phyloP scores from a whole-genome alignment of 2,797 vertebrate genomes.

The Distichodus sexfasciatus region DNA sequence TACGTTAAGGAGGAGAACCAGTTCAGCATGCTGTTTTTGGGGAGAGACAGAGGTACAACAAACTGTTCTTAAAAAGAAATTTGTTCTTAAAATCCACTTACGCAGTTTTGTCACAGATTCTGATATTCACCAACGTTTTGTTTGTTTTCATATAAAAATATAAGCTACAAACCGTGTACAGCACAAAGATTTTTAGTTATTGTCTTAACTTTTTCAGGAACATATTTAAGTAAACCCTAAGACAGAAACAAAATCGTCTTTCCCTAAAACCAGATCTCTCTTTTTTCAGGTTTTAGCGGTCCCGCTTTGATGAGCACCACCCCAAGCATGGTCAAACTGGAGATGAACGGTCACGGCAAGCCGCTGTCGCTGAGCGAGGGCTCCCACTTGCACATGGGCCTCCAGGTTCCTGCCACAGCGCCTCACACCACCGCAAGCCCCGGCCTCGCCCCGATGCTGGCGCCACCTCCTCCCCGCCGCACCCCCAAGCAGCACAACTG shows the following conservation, averaged over 20 bases:
- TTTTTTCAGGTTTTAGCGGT: constrained; percentile 86
- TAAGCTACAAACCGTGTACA: too few relatives aligned
- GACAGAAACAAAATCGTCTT: too few relatives aligned
- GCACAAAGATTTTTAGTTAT: too few relatives aligned
- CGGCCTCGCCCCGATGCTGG: constrained; percentile 92
- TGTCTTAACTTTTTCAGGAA: too few relatives aligned
- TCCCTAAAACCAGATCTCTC: constrained; percentile 75
- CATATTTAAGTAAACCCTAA: too few relatives aligned
- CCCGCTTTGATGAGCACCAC: constrained; percentile 87
- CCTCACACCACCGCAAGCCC: constrained; percentile 87
- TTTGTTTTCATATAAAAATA: too few relatives aligned
- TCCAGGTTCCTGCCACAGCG: constrained; percentile 84
- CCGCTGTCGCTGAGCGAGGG: constrained; percentile 84
- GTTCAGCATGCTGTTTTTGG: constrained; percentile 97
- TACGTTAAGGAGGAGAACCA: constrained; percentile 95
- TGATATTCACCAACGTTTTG: too few relatives aligned
- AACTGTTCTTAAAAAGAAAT: constrained; percentile 67
- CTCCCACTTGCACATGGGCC: constrained; percentile 82
- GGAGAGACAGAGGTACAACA: constrained; percentile 89
- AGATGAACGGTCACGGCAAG: constrained; percentile 97
- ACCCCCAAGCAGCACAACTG: constrained; percentile 99
- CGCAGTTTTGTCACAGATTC: too few relatives aligned
- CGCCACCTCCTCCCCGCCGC: constrained; percentile 92
- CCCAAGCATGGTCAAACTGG: constrained; percentile 95
- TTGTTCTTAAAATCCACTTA: too few relatives aligned